Base-by-base conservation (phyloP, 2,888 invertebrate genomes). In the Acanthosepion pharaonis region DNA sequence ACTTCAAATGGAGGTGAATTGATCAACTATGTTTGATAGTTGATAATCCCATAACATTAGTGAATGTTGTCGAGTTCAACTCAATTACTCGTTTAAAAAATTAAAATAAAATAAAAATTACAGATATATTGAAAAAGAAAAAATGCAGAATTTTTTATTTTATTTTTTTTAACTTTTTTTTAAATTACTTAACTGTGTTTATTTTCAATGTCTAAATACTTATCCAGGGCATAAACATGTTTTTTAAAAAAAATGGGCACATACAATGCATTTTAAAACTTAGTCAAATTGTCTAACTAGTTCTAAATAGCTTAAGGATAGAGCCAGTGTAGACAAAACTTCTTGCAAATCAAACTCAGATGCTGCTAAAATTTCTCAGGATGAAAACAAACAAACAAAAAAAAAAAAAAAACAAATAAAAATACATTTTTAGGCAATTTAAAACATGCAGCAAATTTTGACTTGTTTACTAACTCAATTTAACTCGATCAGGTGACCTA, bases 241-340 rank as follows among this genome's bases (percentile, higher is more conserved):
- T 6, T 15, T 18, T 18, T 11, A 33, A n/a, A 78, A 51, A 92
- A 51, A 93, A 28, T 93, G 93, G 93, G 93, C 93, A 93, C 93
- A 93, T 93, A 93, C 93, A 93, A 93, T 93, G 93, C 93, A 93
- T 93, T 93, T 93, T 93, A 93, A 93, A 93, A 93, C 93, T 93
- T 93, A 93, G 93, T 93, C 49, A 93, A 93, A 93, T 53, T 93
- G 53, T 53, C 93, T 53, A 93, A 93, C 93, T 93, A 93, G 93
- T 93, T 93, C 94, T 94, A 94, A 94, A 94, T 94, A 94, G 64
- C 94, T 94, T 94, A 94, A 94, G 94, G 94, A 94, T 94, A 94
- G 94, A 94, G 94, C 94, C 94, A 55, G 25, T 51, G 48, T 49
- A 93, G 49, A 28, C 53, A 49, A 49, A 93, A 93, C 49, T 53